Evolutionary conservation across 1,140 invertebrate species (phyloP).

Genomic region (Drosophila lacteicornis): DNA sequence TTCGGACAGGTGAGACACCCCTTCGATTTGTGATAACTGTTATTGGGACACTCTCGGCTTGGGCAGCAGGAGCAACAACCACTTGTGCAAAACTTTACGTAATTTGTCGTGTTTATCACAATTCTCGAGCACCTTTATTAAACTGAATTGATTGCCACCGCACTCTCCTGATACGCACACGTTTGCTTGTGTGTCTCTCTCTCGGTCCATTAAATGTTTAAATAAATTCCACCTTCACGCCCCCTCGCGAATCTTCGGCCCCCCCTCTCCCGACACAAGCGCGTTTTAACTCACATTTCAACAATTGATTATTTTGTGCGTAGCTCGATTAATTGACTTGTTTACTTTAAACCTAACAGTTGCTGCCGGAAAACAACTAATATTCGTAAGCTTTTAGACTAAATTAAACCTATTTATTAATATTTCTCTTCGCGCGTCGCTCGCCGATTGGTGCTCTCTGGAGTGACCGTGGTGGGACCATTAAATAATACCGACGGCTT

Average conservation of each 20-base stretch:
- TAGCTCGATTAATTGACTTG: constrained; percentile 59
- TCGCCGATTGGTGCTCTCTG: constrained; percentile 6
- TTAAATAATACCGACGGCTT: constrained; percentile 1
- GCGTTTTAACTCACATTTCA: constrained; percentile 46
- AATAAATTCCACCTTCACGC: constrained; percentile 38
- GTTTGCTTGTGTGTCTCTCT: constrained; percentile 29
- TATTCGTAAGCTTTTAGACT: constrained; percentile 13
- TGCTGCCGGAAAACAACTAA: constrained; percentile 15
- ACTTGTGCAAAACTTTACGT: constrained; percentile 47
- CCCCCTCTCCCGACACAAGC: not conserved
- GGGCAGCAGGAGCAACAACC: constrained; percentile 9
- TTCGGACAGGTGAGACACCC: constrained; percentile 22
- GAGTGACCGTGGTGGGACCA: constrained; percentile 8
- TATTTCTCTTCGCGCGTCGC: constrained; percentile 49
- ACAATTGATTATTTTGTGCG: constrained; percentile 34
- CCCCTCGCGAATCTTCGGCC: not conserved
- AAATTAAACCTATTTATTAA: constrained; percentile 35
- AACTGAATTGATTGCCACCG: constrained; percentile 58
- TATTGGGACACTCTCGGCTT: constrained; percentile 24
- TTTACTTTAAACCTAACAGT: constrained; percentile 53
- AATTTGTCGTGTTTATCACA: constrained; percentile 45
- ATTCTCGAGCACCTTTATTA: constrained; percentile 29
- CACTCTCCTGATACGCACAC: constrained; percentile 22
- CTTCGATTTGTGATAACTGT: constrained; percentile 16
- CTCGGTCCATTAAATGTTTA: constrained; percentile 55